Conservation (phyloP, 1,140 invertebrate species). For the Maconellicoccus hirsutus region DNA sequence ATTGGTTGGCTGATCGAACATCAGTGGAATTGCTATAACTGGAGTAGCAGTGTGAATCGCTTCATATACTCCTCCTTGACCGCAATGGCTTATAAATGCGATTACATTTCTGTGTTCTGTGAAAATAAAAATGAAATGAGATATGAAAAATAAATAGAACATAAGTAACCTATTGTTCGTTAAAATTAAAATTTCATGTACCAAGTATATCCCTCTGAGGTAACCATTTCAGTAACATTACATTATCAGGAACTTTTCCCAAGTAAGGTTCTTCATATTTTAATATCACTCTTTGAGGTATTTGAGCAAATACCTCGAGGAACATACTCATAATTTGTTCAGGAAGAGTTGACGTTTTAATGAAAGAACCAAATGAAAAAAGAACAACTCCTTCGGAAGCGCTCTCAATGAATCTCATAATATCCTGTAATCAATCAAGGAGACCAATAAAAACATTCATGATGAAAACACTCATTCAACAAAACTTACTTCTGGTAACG, state of each 20-base stretch:
- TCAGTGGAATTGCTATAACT: slow-evolving; percentile 47
- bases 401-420: slow-evolving; percentile 28
- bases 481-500: slow-evolving; percentile 41
- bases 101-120: slow-evolving; percentile 40
- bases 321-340: neutral
- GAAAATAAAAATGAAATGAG: neutral
- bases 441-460: neutral
- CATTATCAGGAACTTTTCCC: slow-evolving; percentile 40
- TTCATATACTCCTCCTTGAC: slow-evolving; percentile 45
- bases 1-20: slow-evolving; percentile 40
- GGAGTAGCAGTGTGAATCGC: slow-evolving; percentile 44
- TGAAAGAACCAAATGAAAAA: neutral
- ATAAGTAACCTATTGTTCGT: neutral
- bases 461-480: neutral
- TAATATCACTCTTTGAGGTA: slow-evolving; percentile 42
- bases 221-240: slow-evolving; percentile 46
- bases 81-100: slow-evolving; percentile 53
- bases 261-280: slow-evolving; percentile 45
- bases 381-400: slow-evolving; percentile 37
- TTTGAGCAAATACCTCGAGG: neutral
- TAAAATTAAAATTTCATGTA: slow-evolving; percentile 27
- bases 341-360: neutral
- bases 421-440: slow-evolving; percentile 25
- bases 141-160: neutral
- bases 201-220: slow-evolving; percentile 47